phyloP scores from a whole-genome alignment of 2,113 vertebrate genomes.

The Leucopternis melanops region DNA sequence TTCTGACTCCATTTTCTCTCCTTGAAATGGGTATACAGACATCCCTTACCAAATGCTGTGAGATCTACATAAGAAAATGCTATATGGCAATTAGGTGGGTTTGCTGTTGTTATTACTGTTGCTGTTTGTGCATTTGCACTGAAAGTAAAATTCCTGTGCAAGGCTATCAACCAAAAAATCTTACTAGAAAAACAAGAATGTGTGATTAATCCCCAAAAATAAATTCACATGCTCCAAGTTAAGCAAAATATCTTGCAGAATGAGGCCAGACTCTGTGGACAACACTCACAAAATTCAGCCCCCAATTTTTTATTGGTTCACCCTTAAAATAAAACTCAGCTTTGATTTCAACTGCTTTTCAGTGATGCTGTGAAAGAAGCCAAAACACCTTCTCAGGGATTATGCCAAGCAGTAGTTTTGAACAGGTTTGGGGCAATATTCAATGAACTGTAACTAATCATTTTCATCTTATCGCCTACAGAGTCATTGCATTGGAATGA shows the following conservation, averaged over 20 bases:
- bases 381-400: background rate
- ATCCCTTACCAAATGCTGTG: background rate
- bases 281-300: background rate
- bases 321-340: background rate
- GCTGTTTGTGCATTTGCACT: background rate
- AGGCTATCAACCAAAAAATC: background rate
- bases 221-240: background rate
- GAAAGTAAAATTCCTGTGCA: background rate
- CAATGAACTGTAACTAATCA: background rate
- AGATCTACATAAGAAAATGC: background rate
- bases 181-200: background rate
- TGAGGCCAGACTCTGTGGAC: background rate
- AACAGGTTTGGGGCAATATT: background rate
- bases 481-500: constrained; percentile 44
- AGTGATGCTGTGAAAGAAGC: background rate
- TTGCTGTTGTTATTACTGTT: background rate
- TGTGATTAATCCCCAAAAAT: background rate
- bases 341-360: constrained; percentile 3
- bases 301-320: background rate
- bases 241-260: background rate
- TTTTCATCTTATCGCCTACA: constrained; percentile 25
- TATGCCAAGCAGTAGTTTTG: constrained; percentile 16
- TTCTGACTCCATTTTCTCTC: background rate
- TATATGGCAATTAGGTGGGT: background rate
- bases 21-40: background rate